Evolutionary conservation across 2,113 vertebrate genomes (phyloP).

Genomic region (Cromileptes altivelis): DNA sequence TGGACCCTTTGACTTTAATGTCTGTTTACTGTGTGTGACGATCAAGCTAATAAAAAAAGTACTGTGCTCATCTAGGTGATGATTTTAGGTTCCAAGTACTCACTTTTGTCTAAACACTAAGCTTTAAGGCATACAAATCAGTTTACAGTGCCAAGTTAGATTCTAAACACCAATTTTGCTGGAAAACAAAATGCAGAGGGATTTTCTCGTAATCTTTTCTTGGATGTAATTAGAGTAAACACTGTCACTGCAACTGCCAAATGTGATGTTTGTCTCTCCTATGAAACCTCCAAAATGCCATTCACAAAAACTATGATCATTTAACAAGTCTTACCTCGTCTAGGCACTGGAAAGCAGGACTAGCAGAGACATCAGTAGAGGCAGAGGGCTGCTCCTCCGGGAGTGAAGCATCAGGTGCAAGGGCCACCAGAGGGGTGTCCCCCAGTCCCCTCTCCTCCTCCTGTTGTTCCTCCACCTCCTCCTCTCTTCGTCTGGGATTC

Average conservation of each 20-base stretch:
- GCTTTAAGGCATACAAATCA: not conserved
- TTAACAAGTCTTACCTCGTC: conserved; percentile 87
- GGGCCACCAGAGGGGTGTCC: conserved; percentile 54
- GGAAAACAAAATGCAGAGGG: not conserved
- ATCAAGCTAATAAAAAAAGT: conserved; percentile 59
- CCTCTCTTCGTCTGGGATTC: conserved; percentile 22
- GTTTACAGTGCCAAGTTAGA: not conserved
- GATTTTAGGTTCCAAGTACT: conserved; percentile 24
- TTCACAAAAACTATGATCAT: not conserved
- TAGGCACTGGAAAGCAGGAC: conserved; percentile 86
- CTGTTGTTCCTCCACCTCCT: conserved; percentile 53
- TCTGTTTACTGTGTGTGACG: conserved; percentile 63
- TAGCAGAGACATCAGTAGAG: conserved; percentile 67
- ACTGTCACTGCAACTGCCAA: not conserved
- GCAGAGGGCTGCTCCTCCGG: conserved; percentile 72
- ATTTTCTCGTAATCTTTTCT: not conserved
- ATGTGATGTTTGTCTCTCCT: not conserved
- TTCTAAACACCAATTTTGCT: not conserved
- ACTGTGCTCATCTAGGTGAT: conserved; percentile 35
- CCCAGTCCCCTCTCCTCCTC: conserved; percentile 39
- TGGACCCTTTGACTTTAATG: conserved; percentile 50
- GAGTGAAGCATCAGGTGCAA: conserved; percentile 77
- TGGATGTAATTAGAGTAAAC: not conserved
- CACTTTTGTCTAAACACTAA: conserved; percentile 5
- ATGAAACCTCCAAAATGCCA: not conserved